phyloP scores from a whole-genome alignment of 2,888 invertebrate species.

The Andrena bicolor region DNA sequence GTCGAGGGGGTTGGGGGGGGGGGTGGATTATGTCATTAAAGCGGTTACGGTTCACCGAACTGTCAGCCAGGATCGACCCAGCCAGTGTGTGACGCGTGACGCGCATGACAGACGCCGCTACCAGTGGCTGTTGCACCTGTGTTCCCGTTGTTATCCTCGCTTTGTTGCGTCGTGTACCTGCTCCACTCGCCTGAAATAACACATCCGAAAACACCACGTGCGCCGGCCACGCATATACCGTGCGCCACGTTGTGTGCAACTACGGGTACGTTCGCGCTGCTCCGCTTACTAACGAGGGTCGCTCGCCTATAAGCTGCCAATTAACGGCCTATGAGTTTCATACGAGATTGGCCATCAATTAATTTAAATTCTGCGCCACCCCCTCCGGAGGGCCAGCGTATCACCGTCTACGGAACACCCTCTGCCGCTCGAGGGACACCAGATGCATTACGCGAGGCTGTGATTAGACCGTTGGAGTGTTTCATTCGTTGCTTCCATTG shows the following conservation, averaged over 20 bases:
- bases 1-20: conserved; percentile 5
- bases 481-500: conserved; percentile 27
- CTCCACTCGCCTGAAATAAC: conserved; percentile 67
- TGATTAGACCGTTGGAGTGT: conserved; percentile 9
- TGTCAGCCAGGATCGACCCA: conserved; percentile 73
- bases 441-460: conserved; percentile 38
- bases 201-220: conserved; percentile 69
- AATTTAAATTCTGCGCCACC: conserved; percentile 78
- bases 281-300: conserved; percentile 80
- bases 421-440: conserved; percentile 22
- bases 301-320: conserved; percentile 82
- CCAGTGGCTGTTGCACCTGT: conserved; percentile 66
- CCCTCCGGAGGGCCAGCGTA: not conserved
- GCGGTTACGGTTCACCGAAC: conserved; percentile 74
- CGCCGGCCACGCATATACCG: conserved; percentile 51
- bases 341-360: conserved; percentile 80
- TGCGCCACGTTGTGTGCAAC: conserved; percentile 1
- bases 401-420: conserved; percentile 15
- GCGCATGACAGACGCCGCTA: conserved; percentile 42
- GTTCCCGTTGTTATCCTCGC: conserved; percentile 68
- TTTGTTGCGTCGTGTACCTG: conserved; percentile 63
- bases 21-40: conserved; percentile 75
- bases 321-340: conserved; percentile 81
- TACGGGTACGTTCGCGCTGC: conserved; percentile 51
- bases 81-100: conserved; percentile 60